Evolutionary conservation across 37 sponge, comb jelly and placozoan species (phyloP).

Genomic region (Halisarca cf. caerulea): DNA sequence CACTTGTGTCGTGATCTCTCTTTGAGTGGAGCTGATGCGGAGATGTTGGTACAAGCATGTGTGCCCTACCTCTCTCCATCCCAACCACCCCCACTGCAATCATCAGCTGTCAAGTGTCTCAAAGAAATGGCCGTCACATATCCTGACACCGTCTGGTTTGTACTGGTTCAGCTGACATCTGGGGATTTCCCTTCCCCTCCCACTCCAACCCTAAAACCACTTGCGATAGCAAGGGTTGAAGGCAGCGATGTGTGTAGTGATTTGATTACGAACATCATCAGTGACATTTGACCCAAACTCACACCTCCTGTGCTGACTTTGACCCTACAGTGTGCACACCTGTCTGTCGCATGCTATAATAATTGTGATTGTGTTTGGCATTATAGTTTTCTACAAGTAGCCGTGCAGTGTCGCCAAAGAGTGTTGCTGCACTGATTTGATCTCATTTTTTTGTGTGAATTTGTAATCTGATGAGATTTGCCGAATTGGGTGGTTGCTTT

Average conservation of each 20-base stretch:
- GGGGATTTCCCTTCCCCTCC: conserved; percentile 32
- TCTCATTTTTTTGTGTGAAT: no score
- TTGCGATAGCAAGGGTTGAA: neutral
- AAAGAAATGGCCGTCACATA: neutral
- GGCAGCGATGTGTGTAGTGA: neutral
- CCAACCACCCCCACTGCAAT: conserved; percentile 52
- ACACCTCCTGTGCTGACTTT: no score
- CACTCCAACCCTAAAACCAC: conserved; percentile 31
- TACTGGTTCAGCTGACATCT: conserved; percentile 46
- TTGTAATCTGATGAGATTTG: no score
- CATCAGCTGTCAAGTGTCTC: conserved; percentile 13
- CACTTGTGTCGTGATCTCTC: conserved; percentile 15
- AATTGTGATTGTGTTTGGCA: no score
- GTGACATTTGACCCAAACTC: neutral
- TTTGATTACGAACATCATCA: neutral
- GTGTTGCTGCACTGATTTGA: no score
- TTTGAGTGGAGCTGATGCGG: conserved; percentile 14
- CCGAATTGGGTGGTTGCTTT: no score
- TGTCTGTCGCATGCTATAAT: no score
- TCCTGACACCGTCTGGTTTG: conserved; percentile 55
- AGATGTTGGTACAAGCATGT: conserved; percentile 42
- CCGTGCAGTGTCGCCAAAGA: no score
- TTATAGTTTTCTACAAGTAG: no score
- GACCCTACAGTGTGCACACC: no score
- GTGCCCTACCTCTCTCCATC: conserved; percentile 41